phyloP scores from a whole-genome alignment of 2,113 vertebrate species.

The Pachyramphus minor region DNA sequence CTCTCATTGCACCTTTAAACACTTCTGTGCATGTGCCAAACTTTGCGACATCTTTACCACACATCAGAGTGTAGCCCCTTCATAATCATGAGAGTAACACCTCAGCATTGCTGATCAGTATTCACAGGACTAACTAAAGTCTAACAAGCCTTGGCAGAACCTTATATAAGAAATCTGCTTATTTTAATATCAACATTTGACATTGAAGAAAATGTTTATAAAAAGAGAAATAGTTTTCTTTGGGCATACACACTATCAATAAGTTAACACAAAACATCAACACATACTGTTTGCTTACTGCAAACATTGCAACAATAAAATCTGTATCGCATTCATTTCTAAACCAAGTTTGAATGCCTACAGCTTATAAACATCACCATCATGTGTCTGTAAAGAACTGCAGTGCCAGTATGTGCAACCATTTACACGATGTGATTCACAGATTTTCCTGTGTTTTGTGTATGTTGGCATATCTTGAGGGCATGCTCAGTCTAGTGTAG shows the following conservation, averaged over 20 bases:
- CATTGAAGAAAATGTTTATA: neutral
- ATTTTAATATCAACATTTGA: neutral
- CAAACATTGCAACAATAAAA: neutral
- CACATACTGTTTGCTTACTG: neutral
- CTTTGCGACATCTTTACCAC: neutral
- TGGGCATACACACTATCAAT: neutral
- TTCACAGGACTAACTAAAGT: neutral
- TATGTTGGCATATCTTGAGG: conserved; percentile 29
- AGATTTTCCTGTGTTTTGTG: conserved; percentile 17
- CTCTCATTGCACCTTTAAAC: neutral
- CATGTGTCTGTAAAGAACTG: neutral
- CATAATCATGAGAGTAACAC: neutral
- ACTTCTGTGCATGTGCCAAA: neutral
- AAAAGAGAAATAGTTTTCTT: neutral
- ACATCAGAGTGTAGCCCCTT: neutral
- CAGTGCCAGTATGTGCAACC: conserved; percentile 1
- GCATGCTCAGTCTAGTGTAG: conserved; percentile 41
- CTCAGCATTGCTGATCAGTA: neutral
- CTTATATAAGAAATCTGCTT: neutral
- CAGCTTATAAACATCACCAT: neutral
- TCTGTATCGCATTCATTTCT: neutral
- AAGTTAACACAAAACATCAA: neutral
- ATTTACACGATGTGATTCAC: neutral
- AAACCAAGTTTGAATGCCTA: neutral
- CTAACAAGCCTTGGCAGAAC: neutral